Evolutionary conservation across 1,140 invertebrate genomes (phyloP).

Genomic region (Frieseomelitta varia): DNA sequence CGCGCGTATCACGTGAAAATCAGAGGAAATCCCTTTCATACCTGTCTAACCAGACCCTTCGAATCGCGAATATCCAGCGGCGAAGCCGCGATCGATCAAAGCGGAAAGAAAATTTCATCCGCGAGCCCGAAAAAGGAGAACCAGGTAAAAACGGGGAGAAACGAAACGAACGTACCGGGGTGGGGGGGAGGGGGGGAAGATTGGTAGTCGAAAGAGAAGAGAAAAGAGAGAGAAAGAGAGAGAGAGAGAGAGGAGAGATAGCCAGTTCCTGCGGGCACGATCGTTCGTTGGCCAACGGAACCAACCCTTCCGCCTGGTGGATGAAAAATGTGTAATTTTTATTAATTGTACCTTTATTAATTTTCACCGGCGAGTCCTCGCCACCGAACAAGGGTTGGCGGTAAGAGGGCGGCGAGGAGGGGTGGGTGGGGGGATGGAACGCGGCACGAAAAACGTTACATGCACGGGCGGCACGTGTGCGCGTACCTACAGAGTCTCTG

Average conservation of each 20-base stretch:
- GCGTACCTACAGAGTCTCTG: neutral
- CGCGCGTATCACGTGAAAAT: neutral
- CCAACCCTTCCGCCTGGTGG: constrained; percentile 58
- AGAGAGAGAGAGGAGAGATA: neutral
- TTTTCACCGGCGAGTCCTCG: constrained; percentile 60
- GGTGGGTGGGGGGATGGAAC: neutral
- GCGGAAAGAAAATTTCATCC: constrained; percentile 49
- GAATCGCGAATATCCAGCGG: constrained; percentile 10
- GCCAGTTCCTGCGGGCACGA: constrained; percentile 29
- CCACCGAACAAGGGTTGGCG: neutral
- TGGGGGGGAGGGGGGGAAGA: neutral
- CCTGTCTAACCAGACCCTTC: neutral
- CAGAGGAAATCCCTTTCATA: constrained; percentile 1
- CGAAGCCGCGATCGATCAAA: constrained; percentile 22
- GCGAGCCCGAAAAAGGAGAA: constrained; percentile 44
- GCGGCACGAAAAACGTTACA: constrained; percentile 7
- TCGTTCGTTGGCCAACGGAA: neutral
- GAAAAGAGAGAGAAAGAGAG: too few relatives aligned
- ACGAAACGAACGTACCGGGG: neutral
- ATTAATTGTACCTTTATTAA: constrained; percentile 78
- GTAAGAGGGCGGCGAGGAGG: neutral
- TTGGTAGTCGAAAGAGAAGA: neutral
- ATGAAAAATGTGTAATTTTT: constrained; percentile 78
- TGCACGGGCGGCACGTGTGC: constrained; percentile 26
- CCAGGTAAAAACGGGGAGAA: constrained; percentile 17